phyloP scores from a whole-genome alignment of 1,140 invertebrate species.

The Drosophila neocordata region DNA sequence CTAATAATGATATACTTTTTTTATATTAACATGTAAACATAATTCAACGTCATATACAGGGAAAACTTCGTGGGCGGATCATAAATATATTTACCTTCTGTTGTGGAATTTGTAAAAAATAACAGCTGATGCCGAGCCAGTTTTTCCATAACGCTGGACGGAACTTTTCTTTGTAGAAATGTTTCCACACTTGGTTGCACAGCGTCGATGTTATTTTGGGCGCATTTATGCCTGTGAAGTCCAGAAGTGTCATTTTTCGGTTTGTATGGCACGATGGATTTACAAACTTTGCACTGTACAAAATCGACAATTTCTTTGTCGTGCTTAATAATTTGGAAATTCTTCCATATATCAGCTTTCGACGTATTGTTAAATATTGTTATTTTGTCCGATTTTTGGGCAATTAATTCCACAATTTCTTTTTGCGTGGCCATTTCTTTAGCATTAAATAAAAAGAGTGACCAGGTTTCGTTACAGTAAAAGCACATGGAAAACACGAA shows the following conservation, averaged over 20 bases:
- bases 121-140: slow-evolving; percentile 4
- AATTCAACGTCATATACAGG: slow-evolving; percentile 9
- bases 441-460: too few species aligned
- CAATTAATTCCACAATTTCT: too few species aligned
- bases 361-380: too few species aligned
- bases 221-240: slow-evolving; percentile 7
- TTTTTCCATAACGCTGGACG: too few species aligned
- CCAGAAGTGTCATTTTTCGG: slow-evolving; percentile 14
- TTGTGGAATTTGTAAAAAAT: slow-evolving; percentile 19
- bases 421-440: too few species aligned
- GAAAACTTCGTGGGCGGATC: not conserved
- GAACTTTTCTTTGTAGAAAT: too few species aligned
- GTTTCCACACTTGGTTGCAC: too few species aligned
- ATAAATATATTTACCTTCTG: slow-evolving; percentile 16
- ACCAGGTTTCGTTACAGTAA: too few species aligned
- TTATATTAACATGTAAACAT: slow-evolving; percentile 19
- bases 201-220: too few species aligned
- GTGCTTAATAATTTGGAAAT: not conserved
- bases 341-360: not conserved
- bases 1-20: slow-evolving; percentile 14
- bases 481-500: too few species aligned
- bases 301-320: slow-evolving; percentile 10
- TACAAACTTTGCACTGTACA: slow-evolving; percentile 7
- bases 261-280: not conserved
- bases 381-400: too few species aligned